Base-by-base conservation (phyloP, 2,888 invertebrate species). In the Tromatobia lineatoria region DNA sequence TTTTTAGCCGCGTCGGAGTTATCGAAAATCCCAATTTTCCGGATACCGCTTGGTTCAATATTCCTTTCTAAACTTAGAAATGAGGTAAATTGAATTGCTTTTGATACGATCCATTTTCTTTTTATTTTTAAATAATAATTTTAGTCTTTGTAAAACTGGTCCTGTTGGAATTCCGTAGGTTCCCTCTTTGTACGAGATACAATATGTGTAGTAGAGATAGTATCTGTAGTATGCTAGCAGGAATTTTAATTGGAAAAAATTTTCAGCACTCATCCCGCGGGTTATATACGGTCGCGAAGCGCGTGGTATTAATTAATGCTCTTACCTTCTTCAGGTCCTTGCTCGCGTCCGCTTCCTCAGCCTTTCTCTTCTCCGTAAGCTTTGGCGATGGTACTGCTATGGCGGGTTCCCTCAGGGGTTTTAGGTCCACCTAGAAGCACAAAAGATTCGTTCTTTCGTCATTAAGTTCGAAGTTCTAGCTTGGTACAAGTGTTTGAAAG, bases 281-380 rank as follows among this genome's bases (percentile, higher is more conserved):
- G 69, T 23, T 47, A 64, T 38, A 47, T 45, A 23, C 47, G 67
- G 47, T 67, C 3, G 15, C 25, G 4, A 64, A 61, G 50, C 50
- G 50, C 20, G 23, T 50, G 34, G 20, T 64, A 67, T 75, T 64
- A 64, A 64, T 75, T 15, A 75, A 75, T n/a, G 74, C 20, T 52
- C 94, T 93, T 94, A 97, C 97, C 96, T 97, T 98, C 95, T 98
- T 98, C 90, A 97, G 95, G 94, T 97, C 97, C 93, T 97, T 97
- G 92, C 96, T 96, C 88, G 96, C 96, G 87, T 97, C 97, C 2
- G 95, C 95, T 90, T 97, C 97, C 91, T 97, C 97, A 15, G 97
- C 97, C 95, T 97, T 97, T 90, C 97, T 94, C 93, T 98, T 98
- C 92, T 97, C 97, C 74, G 96, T 96, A 88, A 93, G 90, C 88